phyloP scores from a whole-genome alignment of 2,113 vertebrate species.

The Dicentrarchus labrax region DNA sequence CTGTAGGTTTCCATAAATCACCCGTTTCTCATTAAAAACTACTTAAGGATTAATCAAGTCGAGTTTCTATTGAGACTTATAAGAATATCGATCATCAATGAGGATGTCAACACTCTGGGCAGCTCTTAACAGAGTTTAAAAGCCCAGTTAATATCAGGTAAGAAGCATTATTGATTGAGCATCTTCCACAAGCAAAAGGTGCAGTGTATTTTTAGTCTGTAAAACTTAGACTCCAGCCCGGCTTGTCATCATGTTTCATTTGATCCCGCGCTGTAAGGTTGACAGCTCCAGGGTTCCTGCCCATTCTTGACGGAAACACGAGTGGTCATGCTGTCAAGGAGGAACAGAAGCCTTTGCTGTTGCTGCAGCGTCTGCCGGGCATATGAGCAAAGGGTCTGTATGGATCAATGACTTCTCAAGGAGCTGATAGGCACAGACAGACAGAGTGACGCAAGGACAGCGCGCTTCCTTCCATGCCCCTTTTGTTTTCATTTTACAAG shows the following conservation, averaged over 20 bases:
- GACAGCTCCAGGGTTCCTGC: slow-evolving; percentile 56
- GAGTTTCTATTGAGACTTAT: slow-evolving; percentile 42
- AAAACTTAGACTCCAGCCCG: slow-evolving; percentile 13
- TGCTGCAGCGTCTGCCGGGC: slow-evolving; percentile 49
- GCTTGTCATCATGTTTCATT: slow-evolving; percentile 64
- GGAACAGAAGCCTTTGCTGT: slow-evolving; percentile 68
- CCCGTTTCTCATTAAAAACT: slow-evolving; percentile 68
- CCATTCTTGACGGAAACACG: slow-evolving; percentile 57
- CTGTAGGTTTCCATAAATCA: slow-evolving; percentile 36
- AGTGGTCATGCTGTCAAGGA: slow-evolving; percentile 63
- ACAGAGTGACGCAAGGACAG: slow-evolving; percentile 39
- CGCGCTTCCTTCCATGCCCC: slow-evolving; percentile 9
- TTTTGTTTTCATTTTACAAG: slow-evolving; percentile 45
- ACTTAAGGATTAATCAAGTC: slow-evolving; percentile 61
- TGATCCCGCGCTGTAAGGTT: slow-evolving; percentile 49
- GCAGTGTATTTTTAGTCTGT: slow-evolving; percentile 1
- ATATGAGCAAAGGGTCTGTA: slow-evolving; percentile 65
- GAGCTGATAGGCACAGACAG: slow-evolving; percentile 63
- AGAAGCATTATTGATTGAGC: slow-evolving; percentile 41
- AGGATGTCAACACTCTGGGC: slow-evolving; percentile 15
- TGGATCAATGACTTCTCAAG: slow-evolving; percentile 73
- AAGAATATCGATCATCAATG: slow-evolving; percentile 62
- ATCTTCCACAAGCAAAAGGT: slow-evolving; percentile 33
- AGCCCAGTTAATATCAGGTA: slow-evolving; percentile 35
- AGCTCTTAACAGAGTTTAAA: slow-evolving; percentile 47